Evolutionary conservation across 35 echinoderm and acorn worm genomes (phyloP).

Genomic region (Nesometra sesokonis): DNA sequence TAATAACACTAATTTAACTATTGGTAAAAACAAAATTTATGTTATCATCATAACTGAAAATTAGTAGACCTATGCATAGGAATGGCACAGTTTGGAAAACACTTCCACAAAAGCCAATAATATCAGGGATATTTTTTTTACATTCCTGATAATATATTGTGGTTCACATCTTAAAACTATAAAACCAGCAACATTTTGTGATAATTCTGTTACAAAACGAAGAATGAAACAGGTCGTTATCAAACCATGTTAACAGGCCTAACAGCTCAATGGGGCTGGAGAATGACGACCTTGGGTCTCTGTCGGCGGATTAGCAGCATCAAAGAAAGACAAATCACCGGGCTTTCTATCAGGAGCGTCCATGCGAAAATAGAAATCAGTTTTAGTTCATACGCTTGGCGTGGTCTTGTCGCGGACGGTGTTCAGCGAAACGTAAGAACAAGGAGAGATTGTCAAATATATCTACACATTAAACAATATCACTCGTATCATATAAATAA

Average conservation of each 20-base stretch:
- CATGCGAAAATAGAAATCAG: not conserved
- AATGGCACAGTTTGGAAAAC: too few relatives aligned
- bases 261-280: not conserved
- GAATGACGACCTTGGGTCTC: not conserved
- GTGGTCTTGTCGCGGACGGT: not conserved
- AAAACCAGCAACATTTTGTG: too few relatives aligned
- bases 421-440: not conserved
- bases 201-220: not conserved
- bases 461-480: not conserved
- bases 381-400: not conserved
- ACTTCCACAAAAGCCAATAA: too few relatives aligned
- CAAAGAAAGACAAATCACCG: not conserved
- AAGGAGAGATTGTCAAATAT: not conserved
- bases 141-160: too few relatives aligned
- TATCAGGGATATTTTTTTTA: too few relatives aligned
- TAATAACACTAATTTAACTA: too few relatives aligned
- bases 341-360: not conserved
- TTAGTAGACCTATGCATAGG: too few relatives aligned
- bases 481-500: not conserved
- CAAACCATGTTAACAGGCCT: not conserved
- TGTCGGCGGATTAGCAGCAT: not conserved
- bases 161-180: too few relatives aligned
- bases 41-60: too few relatives aligned
- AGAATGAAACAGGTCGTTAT: not conserved
- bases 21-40: too few relatives aligned